A percentile compares a stretch with the other conserved stretches of the same genome.
phyloP scores from a whole-genome alignment of 2,888 invertebrate genomes.

The Harpagoxenus sublaevis region DNA sequence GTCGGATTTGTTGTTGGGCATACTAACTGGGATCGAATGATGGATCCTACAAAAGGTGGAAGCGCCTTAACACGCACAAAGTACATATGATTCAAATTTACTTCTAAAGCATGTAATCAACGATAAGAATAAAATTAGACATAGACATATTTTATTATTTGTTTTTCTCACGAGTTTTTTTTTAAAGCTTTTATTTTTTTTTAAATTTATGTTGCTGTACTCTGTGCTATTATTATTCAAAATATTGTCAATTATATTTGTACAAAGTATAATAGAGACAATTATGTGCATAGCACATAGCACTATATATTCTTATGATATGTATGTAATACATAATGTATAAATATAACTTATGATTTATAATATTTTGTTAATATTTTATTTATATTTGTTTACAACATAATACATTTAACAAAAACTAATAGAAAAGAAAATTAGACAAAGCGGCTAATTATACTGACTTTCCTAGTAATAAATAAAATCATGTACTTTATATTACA shows the following conservation, averaged over 20 bases:
- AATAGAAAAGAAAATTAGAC: neutral
- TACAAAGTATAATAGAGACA: neutral
- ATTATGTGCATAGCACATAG: neutral
- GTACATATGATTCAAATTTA: slow-evolving; percentile 89
- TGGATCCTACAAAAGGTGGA: slow-evolving; percentile 95
- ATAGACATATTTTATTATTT: slow-evolving; percentile 34
- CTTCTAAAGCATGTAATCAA: slow-evolving; percentile 54
- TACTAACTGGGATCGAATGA: slow-evolving; percentile 98
- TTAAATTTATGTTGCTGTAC: neutral
- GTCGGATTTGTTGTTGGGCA: slow-evolving; percentile 99
- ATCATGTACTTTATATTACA: neutral
- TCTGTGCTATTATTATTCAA: neutral
- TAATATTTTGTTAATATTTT: neutral
- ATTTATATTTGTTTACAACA: neutral
- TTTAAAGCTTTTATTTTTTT: neutral
- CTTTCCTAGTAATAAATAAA: neutral
- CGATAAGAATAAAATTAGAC: slow-evolving; percentile 46
- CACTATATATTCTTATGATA: neutral
- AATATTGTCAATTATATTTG: neutral
- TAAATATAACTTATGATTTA: neutral
- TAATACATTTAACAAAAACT: neutral
- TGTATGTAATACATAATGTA: neutral
- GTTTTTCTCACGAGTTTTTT: slow-evolving; percentile 22
- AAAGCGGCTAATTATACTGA: neutral
- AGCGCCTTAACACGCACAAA: slow-evolving; percentile 97